Evolutionary conservation across 2,797 vertebrate genomes (phyloP).

Genomic region (Euphonia xanthogaster): DNA sequence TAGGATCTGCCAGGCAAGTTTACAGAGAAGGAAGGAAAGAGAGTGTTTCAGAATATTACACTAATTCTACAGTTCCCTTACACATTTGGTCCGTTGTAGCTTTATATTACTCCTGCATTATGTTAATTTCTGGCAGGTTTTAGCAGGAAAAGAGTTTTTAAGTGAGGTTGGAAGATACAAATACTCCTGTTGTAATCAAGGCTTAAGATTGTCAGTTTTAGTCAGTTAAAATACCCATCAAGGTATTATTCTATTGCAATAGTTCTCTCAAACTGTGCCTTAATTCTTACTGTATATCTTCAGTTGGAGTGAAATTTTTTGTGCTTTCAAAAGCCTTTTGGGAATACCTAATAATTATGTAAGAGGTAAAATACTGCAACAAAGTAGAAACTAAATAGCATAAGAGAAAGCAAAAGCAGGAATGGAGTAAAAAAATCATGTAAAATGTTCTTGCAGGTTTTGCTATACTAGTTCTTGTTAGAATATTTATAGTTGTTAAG

Average conservation of each 20-base stretch:
- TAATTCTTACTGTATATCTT: neutral
- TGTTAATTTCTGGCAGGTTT: neutral
- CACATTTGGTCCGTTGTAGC: fast-evolving
- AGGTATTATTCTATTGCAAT: neutral
- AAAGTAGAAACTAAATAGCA: neutral
- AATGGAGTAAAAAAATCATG: neutral
- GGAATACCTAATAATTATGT: neutral
- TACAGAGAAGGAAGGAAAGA: neutral
- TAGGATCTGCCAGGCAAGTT: neutral
- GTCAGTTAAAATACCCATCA: neutral
- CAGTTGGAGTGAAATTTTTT: neutral
- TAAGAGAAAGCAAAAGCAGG: neutral
- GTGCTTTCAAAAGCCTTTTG: neutral
- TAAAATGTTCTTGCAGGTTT: neutral
- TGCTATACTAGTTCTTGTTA: neutral
- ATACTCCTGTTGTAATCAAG: neutral
- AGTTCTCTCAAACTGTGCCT: neutral
- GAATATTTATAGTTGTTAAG: neutral
- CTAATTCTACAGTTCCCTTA: neutral
- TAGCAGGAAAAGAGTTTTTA: neutral
- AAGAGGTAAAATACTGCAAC: neutral
- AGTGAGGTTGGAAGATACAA: neutral
- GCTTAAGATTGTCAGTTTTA: neutral
- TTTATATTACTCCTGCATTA: neutral
- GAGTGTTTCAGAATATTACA: neutral